phyloP scores from a whole-genome alignment of 2,888 invertebrate species.

The Dryococelus australis region DNA sequence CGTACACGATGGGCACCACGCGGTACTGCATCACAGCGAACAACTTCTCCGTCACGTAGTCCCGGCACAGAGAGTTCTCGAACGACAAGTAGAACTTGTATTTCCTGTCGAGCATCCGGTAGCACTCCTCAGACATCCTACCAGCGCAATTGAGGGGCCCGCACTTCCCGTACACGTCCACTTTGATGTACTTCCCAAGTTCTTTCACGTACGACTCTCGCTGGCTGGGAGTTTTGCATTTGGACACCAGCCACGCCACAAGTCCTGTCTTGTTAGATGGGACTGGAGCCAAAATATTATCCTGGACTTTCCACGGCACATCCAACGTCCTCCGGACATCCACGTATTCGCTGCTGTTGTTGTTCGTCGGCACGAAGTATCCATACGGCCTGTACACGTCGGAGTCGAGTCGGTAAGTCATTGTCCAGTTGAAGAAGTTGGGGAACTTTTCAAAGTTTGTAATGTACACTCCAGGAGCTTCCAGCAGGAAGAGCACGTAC shows the following conservation, averaged over 20 bases:
- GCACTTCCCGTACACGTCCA: slow-evolving; percentile 59
- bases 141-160: slow-evolving; percentile 57
- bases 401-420: slow-evolving; percentile 69
- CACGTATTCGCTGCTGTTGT: too few relatives aligned
- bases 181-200: slow-evolving; percentile 58
- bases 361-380: slow-evolving; percentile 50
- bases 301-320: neutral
- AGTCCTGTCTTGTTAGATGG: neutral
- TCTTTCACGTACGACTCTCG: slow-evolving; percentile 59
- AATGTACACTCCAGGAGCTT: slow-evolving; percentile 56
- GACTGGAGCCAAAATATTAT: too few relatives aligned
- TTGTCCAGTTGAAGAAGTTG: slow-evolving; percentile 72
- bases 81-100: too few relatives aligned
- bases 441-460: slow-evolving; percentile 48
- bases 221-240: slow-evolving; percentile 53
- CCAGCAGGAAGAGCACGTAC: slow-evolving; percentile 63
- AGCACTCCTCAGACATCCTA: slow-evolving; percentile 56
- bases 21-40: slow-evolving; percentile 40
- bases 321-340: neutral
- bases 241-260: slow-evolving; percentile 61
- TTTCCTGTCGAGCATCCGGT: slow-evolving; percentile 49
- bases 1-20: slow-evolving; percentile 47
- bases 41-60: slow-evolving; percentile 45
- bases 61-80: too few relatives aligned
- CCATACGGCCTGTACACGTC: slow-evolving; percentile 76